Evolutionary conservation across 2,797 vertebrate species (phyloP), one percentile per base, ranked within the genome.

Genomic region (Acanthopagrus latus): DNA sequence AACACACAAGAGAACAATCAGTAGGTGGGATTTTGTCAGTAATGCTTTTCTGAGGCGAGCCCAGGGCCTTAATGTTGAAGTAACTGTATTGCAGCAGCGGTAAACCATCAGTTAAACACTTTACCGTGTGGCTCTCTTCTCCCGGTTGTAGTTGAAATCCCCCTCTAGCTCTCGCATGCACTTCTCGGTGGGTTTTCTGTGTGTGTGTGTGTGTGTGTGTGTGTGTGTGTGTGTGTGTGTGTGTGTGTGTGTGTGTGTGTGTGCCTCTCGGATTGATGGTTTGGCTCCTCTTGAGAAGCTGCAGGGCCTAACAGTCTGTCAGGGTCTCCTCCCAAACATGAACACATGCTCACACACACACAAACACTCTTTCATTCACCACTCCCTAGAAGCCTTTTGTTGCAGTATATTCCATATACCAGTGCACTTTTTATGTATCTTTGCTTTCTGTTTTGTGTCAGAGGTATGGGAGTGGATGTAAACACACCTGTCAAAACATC

Each of bases 241-340:
- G n/a, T 78, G 23, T 70, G 29, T 66, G 43, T 54, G 16, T n/a
- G 47, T 54, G 41, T 68, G n/a, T 78, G 23, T 70, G 29, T 66
- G 43, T 54, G 16, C 16, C 38, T 12, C 51, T 84, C 50, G 23
- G 12, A 82, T 80, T 90, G 86, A 87, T 90, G 64, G 58, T 80
- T 87, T 85, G 77, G 74, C 83, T 86, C 41, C 20, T 81, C 47
- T 71, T 74, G 59, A 84, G 84, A 82, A 76, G 83, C 91, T 91
- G 59, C 83, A 84, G 85, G 85, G 86, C 60, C 57, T 60, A 67
- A 20, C 78, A 82, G 76, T 80, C 87, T 89, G 84, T 81, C 58
- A 60, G 59, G 57, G 33, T 79, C 52, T 81, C 54, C 63, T 46
- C 71, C 8, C 43, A 66, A 76, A 74, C 56, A 64, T 46, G 21